phyloP scores from a whole-genome alignment of 2,888 invertebrate genomes.

The Diaperis boleti region DNA sequence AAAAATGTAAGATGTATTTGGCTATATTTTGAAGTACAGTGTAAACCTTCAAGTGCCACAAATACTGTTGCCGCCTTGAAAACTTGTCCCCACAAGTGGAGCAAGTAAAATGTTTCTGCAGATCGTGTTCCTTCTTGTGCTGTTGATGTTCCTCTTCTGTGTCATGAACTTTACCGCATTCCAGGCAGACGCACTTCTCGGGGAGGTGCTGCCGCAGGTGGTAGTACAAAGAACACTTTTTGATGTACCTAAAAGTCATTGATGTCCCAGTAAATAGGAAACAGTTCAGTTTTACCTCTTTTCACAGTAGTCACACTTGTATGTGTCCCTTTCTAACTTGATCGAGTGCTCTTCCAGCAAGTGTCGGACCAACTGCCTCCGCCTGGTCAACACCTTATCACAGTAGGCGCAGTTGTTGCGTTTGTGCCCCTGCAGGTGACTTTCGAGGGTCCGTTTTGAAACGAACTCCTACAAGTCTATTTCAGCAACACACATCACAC shows the following conservation, averaged over 20 bases:
- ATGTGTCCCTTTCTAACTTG: slow-evolving; percentile 47
- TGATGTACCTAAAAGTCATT: slow-evolving; percentile 50
- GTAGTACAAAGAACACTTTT: slow-evolving; percentile 53
- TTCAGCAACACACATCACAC: neutral
- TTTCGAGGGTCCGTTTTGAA: slow-evolving; percentile 59
- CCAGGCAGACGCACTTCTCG: slow-evolving; percentile 58
- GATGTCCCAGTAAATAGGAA: too few species aligned
- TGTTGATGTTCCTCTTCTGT: slow-evolving; percentile 52
- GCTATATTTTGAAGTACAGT: too few species aligned
- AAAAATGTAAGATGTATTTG: slow-evolving; percentile 18
- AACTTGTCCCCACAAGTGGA: slow-evolving; percentile 59
- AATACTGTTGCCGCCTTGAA: slow-evolving; percentile 59
- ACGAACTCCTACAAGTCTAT: slow-evolving; percentile 53
- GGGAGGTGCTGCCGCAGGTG: slow-evolving; percentile 60
- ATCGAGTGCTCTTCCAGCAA: slow-evolving; percentile 56
- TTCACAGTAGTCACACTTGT: slow-evolving; percentile 50
- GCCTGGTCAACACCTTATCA: slow-evolving; percentile 58
- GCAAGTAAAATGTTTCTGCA: slow-evolving; percentile 58
- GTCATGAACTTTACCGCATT: slow-evolving; percentile 59
- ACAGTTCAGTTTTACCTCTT: slow-evolving; percentile 42
- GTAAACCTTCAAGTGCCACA: slow-evolving; percentile 58
- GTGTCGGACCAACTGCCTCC: slow-evolving; percentile 60
- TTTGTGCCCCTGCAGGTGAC: slow-evolving; percentile 61
- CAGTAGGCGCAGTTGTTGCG: slow-evolving; percentile 62
- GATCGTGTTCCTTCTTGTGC: slow-evolving; percentile 57